Evolutionary conservation across 2,888 invertebrate genomes (phyloP), one percentile per base, ranked within the genome.

Genomic region (Callyntrura sp.): DNA sequence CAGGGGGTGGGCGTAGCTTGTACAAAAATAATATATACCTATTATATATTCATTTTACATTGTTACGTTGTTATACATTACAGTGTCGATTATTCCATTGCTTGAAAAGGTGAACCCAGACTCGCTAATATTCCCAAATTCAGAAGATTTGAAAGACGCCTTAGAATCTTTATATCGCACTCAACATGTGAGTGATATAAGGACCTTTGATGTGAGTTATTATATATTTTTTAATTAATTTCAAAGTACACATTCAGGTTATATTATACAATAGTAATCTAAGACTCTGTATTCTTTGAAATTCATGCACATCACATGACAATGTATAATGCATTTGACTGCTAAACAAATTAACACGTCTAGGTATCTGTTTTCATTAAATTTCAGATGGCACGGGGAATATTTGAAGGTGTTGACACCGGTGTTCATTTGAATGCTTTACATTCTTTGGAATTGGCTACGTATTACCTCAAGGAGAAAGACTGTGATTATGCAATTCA

Each of bases 361-460:
- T 35, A 4, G 35, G 20, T 14, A 8, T 68, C 9, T 51, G 8
- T 35, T 14, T 48, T 28, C 35, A 35, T 35, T 35, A 35, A 35
- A 35, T 35, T 55, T 51, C 17, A 88, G 88, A 43, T 88, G 20
- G 82, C 62, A 17, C 6, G 51, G 51, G 88, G 88, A 9, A 82
- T 55, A 23, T n/a, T 88, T 9, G 88, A 55, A 11, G 23, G 62
- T 20, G 25, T 88, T 11, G 45, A 76, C 28, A 83, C 88, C 0
- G 28, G 70, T 6, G 25, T 88, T 20, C 35, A 48, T 25, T 9
- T 88, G 73, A 88, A 73, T 73, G 60, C 88, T 3, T 51, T 88
- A 3, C 48, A 88, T 55, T n/a, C 60, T 4, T 48, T 88, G 0
- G 83, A 83, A 62, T 6, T 88, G 1, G 83, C 82, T 4, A 51